Conservation (phyloP, 1,140 invertebrate species). For the Dinothrombium tinctorium region DNA sequence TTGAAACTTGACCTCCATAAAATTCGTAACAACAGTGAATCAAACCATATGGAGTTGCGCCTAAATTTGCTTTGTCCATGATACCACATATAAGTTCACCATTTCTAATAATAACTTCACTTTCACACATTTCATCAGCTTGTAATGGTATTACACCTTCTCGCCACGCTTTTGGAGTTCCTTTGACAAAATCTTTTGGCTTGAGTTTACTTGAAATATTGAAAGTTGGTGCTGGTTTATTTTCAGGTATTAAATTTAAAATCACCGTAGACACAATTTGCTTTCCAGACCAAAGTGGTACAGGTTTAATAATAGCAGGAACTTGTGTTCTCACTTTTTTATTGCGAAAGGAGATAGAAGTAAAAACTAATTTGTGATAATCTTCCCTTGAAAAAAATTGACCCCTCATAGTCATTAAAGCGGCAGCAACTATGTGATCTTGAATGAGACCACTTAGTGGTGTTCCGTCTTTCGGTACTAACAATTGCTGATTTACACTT, state of each 20-base stretch:
- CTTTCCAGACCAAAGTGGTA: constrained; percentile 83
- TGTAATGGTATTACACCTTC: constrained; percentile 22
- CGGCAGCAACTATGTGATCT: constrained; percentile 89
- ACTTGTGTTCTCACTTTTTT: constrained; percentile 42
- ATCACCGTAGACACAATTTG: constrained; percentile 34
- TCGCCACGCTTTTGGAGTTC: constrained; percentile 29
- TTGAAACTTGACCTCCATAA: constrained; percentile 66
- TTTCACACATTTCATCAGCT: constrained; percentile 47
- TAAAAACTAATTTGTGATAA: constrained; percentile 74
- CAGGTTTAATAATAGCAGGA: constrained; percentile 71
- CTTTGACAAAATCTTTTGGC: constrained; percentile 24
- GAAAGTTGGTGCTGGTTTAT: constrained; percentile 45
- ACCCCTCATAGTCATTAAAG: constrained; percentile 61
- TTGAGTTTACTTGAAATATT: constrained; percentile 58
- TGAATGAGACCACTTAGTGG: constrained; percentile 93
- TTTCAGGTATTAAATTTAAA: constrained; percentile 21
- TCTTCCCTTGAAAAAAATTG: constrained; percentile 59
- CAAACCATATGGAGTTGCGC: constrained; percentile 74
- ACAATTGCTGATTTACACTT: constrained; percentile 56
- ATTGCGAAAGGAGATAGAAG: constrained; percentile 42
- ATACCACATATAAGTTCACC: constrained; percentile 77
- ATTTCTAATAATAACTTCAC: constrained; percentile 62
- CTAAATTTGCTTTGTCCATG: constrained; percentile 92
- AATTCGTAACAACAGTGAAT: constrained; percentile 81
- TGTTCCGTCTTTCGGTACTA: constrained; percentile 94